Evolutionary conservation across 2,888 invertebrate species (phyloP).

Genomic region (Automeris io): DNA sequence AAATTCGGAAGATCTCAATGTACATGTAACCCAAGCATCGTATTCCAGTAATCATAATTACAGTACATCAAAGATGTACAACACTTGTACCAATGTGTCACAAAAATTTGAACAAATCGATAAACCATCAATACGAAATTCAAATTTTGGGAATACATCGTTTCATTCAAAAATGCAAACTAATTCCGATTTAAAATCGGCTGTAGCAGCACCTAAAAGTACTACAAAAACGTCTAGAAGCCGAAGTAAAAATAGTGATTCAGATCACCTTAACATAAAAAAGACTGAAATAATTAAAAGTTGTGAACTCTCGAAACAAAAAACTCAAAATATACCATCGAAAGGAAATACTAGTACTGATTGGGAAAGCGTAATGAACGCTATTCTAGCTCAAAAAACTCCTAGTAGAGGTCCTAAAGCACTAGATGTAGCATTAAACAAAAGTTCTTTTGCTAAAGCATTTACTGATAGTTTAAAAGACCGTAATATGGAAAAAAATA

Average conservation of each 20-base stretch:
- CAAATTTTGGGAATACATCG: neutral
- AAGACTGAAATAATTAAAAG: slow-evolving; percentile 11
- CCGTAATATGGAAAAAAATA: slow-evolving; percentile 5
- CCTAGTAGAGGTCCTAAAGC: slow-evolving; percentile 54
- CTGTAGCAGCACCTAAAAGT: no score
- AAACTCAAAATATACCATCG: neutral
- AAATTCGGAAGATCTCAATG: neutral
- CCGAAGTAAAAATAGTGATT: neutral
- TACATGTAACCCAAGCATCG: neutral
- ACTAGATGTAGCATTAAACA: slow-evolving; percentile 46
- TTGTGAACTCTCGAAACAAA: neutral
- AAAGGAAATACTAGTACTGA: slow-evolving; percentile 22
- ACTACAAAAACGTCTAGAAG: slow-evolving; percentile 6
- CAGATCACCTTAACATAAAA: slow-evolving; percentile 9
- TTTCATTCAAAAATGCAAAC: neutral
- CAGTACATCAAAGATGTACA: neutral
- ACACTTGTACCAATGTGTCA: neutral
- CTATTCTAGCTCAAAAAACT: slow-evolving; percentile 53
- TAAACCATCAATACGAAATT: neutral
- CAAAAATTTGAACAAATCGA: neutral
- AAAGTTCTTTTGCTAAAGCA: slow-evolving; percentile 30
- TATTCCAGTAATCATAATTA: neutral
- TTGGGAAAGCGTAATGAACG: slow-evolving; percentile 59
- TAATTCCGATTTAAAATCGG: neutral
- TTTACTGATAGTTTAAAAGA: slow-evolving; percentile 25